Evolutionary conservation across 2,113 vertebrate species (phyloP), one percentile per base, ranked within the genome.

Genomic region (Scomber japonicus): DNA sequence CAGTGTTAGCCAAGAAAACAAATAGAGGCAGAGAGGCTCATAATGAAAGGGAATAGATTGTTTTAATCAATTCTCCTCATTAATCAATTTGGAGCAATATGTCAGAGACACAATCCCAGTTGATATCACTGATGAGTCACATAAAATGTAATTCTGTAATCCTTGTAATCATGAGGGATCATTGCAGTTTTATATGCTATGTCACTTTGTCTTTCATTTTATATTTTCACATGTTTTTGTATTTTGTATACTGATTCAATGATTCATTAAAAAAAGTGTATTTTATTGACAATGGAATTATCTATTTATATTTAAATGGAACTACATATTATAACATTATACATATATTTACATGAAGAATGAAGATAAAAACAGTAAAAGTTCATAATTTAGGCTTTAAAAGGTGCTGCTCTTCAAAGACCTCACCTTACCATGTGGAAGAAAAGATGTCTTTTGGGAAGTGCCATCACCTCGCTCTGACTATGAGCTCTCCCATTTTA

Each of bases 1-100:
- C 84, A 86, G 85, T 67, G 30, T 91, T 93, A 89, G 87, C 84
- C 82, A 72, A 57, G 90, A 80, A 91, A 91, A 92, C 87, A 92
- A 93, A 95, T 92, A 87, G 81, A 85, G 82, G 66, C 67, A 49
- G 84, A 91, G 83, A 68, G 87, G 75, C 82, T 87, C 64, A 67
- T 86, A 83, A 93, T 88, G 80, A 91, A 93, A 91, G 85, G 79
- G 74, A 84, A 87, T 86, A 83, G 84, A 91, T 80, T 60, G 80
- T 73, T 88, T 88, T 88, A 91, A 92, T 93, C 90, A 87, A 31
- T 89, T 84, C 73, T 66, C 35, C 65, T 74, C 89, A 89, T 93
- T 91, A 90, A 92, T 94, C 92, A 90, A 83, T 80, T 86, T 72
- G 63, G 68, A 66, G 80, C 56, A 83, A 89, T 75, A 71, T 68